A percentile compares a stretch with the other conserved stretches of the same genome.
Evolutionary conservation across 2,797 vertebrate genomes (phyloP).

Genomic region (Enteromius trimaculatus): DNA sequence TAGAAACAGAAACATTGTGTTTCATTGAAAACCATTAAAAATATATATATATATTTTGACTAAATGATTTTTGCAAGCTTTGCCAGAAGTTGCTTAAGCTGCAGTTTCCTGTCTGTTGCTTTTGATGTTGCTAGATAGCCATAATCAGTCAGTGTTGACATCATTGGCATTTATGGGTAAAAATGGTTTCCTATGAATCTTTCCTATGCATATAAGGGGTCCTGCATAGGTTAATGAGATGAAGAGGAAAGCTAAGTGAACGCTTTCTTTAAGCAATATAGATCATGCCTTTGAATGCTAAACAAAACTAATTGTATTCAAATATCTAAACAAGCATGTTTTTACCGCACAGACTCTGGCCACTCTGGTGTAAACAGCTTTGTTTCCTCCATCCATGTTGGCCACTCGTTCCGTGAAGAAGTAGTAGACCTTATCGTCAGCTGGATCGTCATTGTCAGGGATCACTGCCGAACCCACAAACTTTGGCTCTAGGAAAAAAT

Average conservation of each 20-base stretch:
- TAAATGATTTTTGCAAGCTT: background rate
- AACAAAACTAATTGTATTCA: background rate
- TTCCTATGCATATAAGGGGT: background rate
- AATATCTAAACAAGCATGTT: background rate
- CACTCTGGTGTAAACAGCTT: constrained; percentile 86
- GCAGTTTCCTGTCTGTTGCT: background rate
- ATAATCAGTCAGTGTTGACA: background rate
- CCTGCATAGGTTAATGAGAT: background rate
- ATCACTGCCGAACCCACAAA: constrained; percentile 91
- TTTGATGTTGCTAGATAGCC: background rate
- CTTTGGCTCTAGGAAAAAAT: constrained; percentile 84
- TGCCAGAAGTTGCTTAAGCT: background rate
- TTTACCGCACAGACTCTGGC: constrained; percentile 89
- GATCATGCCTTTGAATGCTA: background rate
- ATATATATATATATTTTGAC: background rate
- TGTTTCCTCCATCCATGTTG: constrained; percentile 80
- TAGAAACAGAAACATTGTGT: background rate
- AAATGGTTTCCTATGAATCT: background rate
- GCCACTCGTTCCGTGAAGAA: constrained; percentile 94
- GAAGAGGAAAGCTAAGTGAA: background rate
- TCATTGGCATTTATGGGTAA: background rate
- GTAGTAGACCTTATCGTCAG: constrained; percentile 97
- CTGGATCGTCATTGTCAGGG: constrained; percentile 92
- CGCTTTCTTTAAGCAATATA: background rate
- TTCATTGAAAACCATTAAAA: background rate